Evolutionary conservation across 2,797 vertebrate species (phyloP).

Genomic region (Buphagus erythrorhynchus): DNA sequence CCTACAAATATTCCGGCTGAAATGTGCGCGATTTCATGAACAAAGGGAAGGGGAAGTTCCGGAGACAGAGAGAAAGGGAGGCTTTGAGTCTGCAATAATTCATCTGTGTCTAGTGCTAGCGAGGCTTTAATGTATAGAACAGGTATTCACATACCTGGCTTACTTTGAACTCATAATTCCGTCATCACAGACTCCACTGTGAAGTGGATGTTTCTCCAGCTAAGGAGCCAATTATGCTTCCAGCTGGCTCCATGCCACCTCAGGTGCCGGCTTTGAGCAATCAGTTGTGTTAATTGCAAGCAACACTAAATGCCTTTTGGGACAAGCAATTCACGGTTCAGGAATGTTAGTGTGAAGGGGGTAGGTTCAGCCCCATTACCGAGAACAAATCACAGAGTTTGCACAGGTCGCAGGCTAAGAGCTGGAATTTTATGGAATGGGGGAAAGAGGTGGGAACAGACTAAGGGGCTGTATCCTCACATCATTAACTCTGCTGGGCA

Average conservation of each 20-base stretch:
- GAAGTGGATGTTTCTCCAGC: slow-evolving; percentile 18
- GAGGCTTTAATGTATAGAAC: slow-evolving; percentile 30
- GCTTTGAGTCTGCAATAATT: neutral
- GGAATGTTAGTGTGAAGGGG: slow-evolving; percentile 23
- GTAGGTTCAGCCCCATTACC: slow-evolving; percentile 39
- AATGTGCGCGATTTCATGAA: slow-evolving; percentile 24
- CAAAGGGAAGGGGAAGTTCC: slow-evolving; percentile 33
- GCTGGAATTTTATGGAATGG: neutral
- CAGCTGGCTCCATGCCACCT: slow-evolving; percentile 23
- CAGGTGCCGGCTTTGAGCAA: slow-evolving; percentile 48
- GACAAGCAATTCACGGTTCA: slow-evolving; percentile 47
- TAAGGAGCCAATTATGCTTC: slow-evolving; percentile 48
- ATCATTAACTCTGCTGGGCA: neutral
- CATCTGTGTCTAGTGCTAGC: neutral
- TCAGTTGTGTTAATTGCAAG: slow-evolving; percentile 59
- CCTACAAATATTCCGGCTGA: slow-evolving; percentile 37
- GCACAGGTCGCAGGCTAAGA: neutral
- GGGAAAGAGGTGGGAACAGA: neutral
- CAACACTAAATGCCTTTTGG: slow-evolving; percentile 48
- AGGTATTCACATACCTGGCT: slow-evolving; percentile 54
- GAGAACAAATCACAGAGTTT: neutral
- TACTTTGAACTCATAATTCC: slow-evolving; percentile 42
- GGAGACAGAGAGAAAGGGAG: slow-evolving; percentile 32
- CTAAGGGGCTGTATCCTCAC: neutral
- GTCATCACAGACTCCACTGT: neutral